Base-by-base conservation (phyloP, 2,888 invertebrate genomes). In the Pristionchus arcanus region DNA sequence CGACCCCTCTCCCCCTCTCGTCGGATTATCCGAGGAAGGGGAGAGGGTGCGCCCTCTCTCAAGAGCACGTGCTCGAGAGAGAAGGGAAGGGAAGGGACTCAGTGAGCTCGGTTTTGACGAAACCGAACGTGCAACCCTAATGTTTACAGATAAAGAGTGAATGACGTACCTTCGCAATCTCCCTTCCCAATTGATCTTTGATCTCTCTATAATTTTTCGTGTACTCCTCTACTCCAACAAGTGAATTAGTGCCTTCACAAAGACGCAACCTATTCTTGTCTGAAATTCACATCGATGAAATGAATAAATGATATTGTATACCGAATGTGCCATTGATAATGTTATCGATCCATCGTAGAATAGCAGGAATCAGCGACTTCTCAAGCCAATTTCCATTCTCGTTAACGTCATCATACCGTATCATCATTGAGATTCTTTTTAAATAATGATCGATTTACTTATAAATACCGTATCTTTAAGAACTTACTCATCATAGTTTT, bases 181-280 rank as follows among this genome's bases (percentile, higher is more conserved):
- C 71, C 86, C 87, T 88, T 25, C 93, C 94, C n/a, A 77, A 90
- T 31, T 84, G 83, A 31, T 91, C 84, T 81, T 94, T 93, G 34
- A 94, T 90, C 21, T 89, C 83, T 42, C 90, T 89, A 90, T 94
- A 94, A 5, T 90, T 91, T 16, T 81, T 68, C 4, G 89, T 31
- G 89, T 94, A 94, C n/a, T 87, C 74, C 74, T 93, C 92, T 19
- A 92, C 91, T 87, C 92, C 92, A 16, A 94, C 90, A 1, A 94
- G 85, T 21, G 90, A 28, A 74, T 91, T 87, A 11, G 83, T 83
- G 15, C 83, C 83, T 25, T 53, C 83, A 83, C 83, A 83, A 28
- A 83, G 37, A 31, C 53, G 83, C 13, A 37, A 7, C 11, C 83
- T 28, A 83, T 83, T 55, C 53, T 83, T 83, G 37, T 83, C 83